These are phyloP conservation scores for Aptenodytes patagonicus DNA, from an alignment of 2,113 vertebrate species.

Conservation along the genomic window DNA sequence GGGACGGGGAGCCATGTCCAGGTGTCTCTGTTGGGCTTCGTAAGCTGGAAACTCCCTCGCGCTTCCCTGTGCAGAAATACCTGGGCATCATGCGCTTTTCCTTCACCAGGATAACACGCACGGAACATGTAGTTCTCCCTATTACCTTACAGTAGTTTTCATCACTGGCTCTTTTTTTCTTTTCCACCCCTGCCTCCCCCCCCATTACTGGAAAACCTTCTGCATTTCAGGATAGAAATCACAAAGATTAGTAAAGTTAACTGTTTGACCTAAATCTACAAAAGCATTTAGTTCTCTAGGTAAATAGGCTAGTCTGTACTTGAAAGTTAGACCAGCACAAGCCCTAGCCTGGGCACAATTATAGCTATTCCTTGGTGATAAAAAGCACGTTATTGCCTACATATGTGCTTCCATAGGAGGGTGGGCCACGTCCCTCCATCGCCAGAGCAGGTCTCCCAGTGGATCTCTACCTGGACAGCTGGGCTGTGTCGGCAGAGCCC, in stretches of 20 bases:
- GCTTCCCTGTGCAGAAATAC: background rate
- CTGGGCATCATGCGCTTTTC: accelerated
- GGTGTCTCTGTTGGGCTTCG: background rate
- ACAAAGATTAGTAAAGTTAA: background rate
- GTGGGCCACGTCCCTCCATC: background rate
- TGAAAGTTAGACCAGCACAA: background rate
- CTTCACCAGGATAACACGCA: background rate
- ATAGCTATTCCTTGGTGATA: background rate
- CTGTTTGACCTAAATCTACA: background rate
- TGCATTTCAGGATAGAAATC: background rate
- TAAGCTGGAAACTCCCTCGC: background rate
- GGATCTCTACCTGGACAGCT: background rate
- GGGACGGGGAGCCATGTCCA: background rate
- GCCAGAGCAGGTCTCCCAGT: background rate
- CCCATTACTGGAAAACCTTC: background rate
- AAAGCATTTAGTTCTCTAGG: background rate
- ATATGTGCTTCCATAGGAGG: accelerated
- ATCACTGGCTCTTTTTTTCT: background rate
- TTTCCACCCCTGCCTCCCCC: accelerated
- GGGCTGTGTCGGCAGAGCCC: background rate
- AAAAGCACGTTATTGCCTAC: accelerated
- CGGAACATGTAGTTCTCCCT: accelerated
- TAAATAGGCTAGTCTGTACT: background rate
- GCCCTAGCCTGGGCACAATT: background rate
- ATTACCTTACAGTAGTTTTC: background rate